Conservation (phyloP, 1,140 invertebrate genomes). For the Lasaia peninsularis region DNA sequence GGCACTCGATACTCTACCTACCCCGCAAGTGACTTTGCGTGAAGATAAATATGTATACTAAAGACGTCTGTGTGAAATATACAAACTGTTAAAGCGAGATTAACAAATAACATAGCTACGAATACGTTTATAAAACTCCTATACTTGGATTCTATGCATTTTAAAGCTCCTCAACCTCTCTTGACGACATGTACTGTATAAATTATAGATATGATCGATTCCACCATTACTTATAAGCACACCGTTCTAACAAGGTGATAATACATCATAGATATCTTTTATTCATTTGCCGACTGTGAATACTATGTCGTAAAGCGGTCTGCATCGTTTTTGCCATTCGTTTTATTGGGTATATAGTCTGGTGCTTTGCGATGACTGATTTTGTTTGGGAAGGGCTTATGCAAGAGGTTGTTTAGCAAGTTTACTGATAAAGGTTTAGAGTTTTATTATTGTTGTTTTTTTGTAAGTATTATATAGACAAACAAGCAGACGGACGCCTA, state of each 20-base stretch:
- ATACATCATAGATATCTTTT: conserved; percentile 61
- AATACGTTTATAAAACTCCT: too few relatives aligned
- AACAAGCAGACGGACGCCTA: too few relatives aligned
- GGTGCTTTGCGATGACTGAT: conserved; percentile 21
- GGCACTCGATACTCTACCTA: too few relatives aligned
- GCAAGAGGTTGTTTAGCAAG: conserved; percentile 28
- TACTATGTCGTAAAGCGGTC: conserved; percentile 55
- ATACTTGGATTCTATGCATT: neutral
- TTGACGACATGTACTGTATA: conserved; percentile 11
- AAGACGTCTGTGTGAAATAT: too few relatives aligned
- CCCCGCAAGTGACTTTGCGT: too few relatives aligned
- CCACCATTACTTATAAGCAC: conserved; percentile 15
- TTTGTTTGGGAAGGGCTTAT: conserved; percentile 15
- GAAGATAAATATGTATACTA: too few relatives aligned
- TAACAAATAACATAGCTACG: too few relatives aligned
- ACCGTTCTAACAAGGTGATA: conserved; percentile 30
- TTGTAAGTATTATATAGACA: too few relatives aligned
- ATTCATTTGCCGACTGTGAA: conserved; percentile 55
- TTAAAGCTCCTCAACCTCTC: neutral
- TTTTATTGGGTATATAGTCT: conserved; percentile 18
- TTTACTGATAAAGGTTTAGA: neutral
- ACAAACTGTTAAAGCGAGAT: too few relatives aligned
- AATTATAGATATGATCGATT: conserved; percentile 17
- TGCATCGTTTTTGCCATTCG: conserved; percentile 44
- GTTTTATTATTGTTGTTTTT: neutral